Evolutionary conservation across 2,797 vertebrate genomes (phyloP).

Genomic region (Fringilla coelebs): DNA sequence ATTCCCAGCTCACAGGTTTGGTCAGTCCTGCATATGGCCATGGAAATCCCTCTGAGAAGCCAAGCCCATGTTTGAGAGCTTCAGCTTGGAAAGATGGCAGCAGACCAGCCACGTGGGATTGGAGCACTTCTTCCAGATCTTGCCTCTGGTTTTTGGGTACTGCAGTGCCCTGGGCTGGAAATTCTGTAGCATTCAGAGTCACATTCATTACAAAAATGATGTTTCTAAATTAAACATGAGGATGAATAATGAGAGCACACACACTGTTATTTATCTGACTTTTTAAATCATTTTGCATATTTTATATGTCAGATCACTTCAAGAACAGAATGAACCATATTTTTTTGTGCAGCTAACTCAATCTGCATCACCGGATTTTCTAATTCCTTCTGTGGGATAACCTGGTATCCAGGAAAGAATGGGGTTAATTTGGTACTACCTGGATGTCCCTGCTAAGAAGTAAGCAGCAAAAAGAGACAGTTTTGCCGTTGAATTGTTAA

Average conservation of each 20-base stretch:
- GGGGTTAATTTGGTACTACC: not conserved
- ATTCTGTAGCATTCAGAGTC: not conserved
- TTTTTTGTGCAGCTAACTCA: not conserved
- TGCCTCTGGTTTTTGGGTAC: not conserved
- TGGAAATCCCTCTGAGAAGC: not conserved
- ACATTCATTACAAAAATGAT: conserved; percentile 23
- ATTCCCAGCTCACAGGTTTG: not conserved
- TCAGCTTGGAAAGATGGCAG: not conserved
- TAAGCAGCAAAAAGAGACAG: not conserved
- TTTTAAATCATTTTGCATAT: conserved; percentile 42
- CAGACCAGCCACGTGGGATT: not conserved
- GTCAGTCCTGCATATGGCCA: not conserved
- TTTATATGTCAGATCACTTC: conserved; percentile 24
- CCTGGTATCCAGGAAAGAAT: not conserved
- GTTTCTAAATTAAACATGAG: conserved; percentile 40
- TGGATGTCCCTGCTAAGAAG: not conserved
- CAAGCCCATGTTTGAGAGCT: not conserved
- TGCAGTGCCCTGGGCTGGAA: not conserved
- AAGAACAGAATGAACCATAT: not conserved
- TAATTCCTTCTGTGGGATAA: not conserved
- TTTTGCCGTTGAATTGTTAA: not conserved
- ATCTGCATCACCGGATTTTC: not conserved
- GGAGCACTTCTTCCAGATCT: not conserved
- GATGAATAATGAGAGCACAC: conserved; percentile 7
- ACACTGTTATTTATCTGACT: conserved; percentile 40